A percentile compares a stretch with the other conserved stretches of the same genome.
These are phyloP conservation scores for Calliopsis andreniformis DNA, from an alignment of 1,140 invertebrate genomes.

Conservation along the genomic window DNA sequence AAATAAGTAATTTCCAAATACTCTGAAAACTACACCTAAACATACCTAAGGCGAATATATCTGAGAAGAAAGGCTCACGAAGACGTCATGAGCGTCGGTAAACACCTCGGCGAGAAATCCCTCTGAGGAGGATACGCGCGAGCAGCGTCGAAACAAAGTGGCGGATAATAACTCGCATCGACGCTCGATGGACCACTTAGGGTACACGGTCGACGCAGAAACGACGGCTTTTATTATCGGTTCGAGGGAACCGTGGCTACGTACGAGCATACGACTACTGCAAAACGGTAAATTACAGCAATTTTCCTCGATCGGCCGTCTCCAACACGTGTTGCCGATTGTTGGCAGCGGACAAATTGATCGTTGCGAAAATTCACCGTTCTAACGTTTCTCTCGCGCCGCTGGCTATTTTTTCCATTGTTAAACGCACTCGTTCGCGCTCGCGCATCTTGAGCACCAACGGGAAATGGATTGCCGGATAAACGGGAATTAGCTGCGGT, in stretches of 20 bases:
- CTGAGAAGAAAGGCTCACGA: not conserved
- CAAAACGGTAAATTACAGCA: conserved; percentile 65
- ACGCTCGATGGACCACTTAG: conserved; percentile 50
- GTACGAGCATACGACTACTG: conserved; percentile 53
- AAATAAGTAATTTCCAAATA: too few species aligned
- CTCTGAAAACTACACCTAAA: too few species aligned
- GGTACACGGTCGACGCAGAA: conserved; percentile 18
- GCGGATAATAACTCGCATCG: conserved; percentile 45
- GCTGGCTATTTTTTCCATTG: conserved; percentile 1
- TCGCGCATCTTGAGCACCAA: not conserved
- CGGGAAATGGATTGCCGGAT: conserved; percentile 40
- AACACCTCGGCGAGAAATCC: conserved; percentile 18
- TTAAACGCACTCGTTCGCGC: too few species aligned
- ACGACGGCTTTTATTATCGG: conserved; percentile 58
- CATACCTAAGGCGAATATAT: too few species aligned
- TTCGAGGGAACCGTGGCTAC: conserved; percentile 42
- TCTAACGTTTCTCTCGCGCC: conserved; percentile 57
- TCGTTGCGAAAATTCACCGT: conserved; percentile 66
- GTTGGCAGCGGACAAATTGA: conserved; percentile 59
- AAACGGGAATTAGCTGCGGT: conserved; percentile 23
- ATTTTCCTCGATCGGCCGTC: conserved; percentile 57
- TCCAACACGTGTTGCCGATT: conserved; percentile 61
- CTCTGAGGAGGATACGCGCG: not conserved
- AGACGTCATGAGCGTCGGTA: not conserved
- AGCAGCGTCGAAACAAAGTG: conserved; percentile 26